Conservation (phyloP, 2,113 vertebrate genomes). For the Triplophysa tibetana region DNA sequence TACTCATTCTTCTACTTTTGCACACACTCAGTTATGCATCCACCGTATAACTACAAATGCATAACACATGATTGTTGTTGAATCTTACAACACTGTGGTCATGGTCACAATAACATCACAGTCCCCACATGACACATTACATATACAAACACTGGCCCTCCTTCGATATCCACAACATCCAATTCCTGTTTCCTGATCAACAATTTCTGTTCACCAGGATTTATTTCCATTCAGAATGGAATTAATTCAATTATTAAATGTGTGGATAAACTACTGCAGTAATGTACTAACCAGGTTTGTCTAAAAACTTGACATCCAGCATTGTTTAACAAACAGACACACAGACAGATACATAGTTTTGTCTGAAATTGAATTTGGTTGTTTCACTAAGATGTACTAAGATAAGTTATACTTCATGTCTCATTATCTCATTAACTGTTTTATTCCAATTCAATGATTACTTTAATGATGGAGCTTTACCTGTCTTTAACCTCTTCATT, state of each 20-base stretch:
- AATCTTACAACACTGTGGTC: constrained; percentile 5
- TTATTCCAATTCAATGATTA: background rate
- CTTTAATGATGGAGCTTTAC: background rate
- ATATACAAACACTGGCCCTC: background rate
- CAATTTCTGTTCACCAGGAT: background rate
- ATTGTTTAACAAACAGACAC: no score
- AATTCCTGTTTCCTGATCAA: background rate
- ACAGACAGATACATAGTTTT: no score
- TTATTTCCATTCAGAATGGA: no score
- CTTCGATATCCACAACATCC: background rate
- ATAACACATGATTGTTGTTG: constrained; percentile 17
- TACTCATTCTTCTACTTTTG: background rate
- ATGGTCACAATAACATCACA: background rate
- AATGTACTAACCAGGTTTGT: no score
- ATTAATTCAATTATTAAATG: no score
- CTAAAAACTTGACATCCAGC: no score
- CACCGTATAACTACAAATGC: background rate
- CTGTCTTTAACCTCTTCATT: background rate
- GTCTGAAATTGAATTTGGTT: no score
- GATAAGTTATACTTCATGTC: no score
- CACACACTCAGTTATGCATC: background rate
- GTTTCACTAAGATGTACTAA: no score
- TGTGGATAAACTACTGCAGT: no score
- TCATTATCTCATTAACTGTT: no score
- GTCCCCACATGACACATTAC: background rate